Conservation (phyloP, 2,113 vertebrate genomes). For the Caranx ignobilis region DNA sequence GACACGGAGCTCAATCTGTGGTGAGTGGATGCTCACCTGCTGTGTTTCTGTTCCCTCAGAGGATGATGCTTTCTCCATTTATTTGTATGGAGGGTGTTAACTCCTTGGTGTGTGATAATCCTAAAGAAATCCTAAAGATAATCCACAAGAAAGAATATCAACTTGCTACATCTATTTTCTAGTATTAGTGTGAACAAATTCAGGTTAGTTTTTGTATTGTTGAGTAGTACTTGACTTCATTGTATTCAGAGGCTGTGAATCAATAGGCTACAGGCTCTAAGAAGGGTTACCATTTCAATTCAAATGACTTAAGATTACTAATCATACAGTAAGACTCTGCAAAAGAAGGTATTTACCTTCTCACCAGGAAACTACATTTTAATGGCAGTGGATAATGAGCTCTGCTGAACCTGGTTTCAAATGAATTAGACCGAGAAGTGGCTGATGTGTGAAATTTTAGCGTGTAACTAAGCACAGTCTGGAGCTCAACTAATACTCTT, state of each 20-base stretch:
- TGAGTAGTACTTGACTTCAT: not conserved
- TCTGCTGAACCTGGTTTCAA: constrained; percentile 16
- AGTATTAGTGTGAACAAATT: no score
- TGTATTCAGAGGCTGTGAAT: not conserved
- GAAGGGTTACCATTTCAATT: not conserved
- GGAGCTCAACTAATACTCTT: constrained; percentile 25
- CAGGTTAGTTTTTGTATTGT: not conserved
- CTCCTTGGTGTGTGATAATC: no score
- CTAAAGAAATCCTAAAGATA: no score
- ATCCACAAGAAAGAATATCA: no score
- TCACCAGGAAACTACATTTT: not conserved
- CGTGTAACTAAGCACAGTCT: constrained; percentile 45
- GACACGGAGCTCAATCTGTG: not conserved
- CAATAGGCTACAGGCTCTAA: no score
- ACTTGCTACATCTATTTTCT: no score
- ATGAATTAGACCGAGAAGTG: constrained; percentile 25
- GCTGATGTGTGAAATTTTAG: constrained; percentile 31
- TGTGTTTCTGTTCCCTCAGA: not conserved
- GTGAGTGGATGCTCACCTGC: not conserved
- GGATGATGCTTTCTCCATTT: no score
- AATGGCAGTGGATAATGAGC: not conserved
- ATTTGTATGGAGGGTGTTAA: no score
- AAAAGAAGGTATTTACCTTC: no score
- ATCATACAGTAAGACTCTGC: no score
- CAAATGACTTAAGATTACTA: no score